Evolutionary conservation across 2,888 invertebrate species (phyloP), one percentile per base, ranked within the genome.

Genomic region (Cantharis nigra): DNA sequence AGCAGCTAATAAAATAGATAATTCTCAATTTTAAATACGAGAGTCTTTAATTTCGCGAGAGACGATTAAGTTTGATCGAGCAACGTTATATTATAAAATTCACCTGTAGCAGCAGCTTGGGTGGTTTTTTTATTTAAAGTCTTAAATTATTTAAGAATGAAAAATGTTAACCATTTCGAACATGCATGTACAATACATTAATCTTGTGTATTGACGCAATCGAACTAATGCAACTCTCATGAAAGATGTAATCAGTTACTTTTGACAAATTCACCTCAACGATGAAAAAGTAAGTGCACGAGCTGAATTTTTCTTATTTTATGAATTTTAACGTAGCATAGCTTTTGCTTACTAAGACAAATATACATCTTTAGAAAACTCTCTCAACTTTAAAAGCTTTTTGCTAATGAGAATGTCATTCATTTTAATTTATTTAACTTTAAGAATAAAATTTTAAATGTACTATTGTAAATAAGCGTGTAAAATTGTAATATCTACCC

Each of bases 151-250:
- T 33, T 49, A 49, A n/a, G 49, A 49, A 49, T 49, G n/a, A 49
- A 49, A 49, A 7, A 49, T 49, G 49, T n/a, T 49, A n/a, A n/a
- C n/a, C n/a, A 49, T 49, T 49, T 49, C n/a, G 49, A 49, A 49
- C 49, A 49, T n/a, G 5, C n/a, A 49, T n/a, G 49, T 49, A 49
- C 49, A 49, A 79, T 72, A 82, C 85, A 86, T 86, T 85, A 86
- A 86, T 86, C 86, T 86, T 85, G 81, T 82, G 84, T 84, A 86
- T 85, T 86, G 86, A 86, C 86, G 85, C 85, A 86, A 86, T 86
- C 86, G 85, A 82, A 83, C 85, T 86, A 86, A 86, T 86, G 86
- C 84, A 84, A 81, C 83, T 81, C 81, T 81, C 74, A 81, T 84
- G 84, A 85, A 83, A 83, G 81, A 83, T 83, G 81, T 82, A 85